phyloP scores from a whole-genome alignment of 1,140 invertebrate genomes.

The Linepithema humile region DNA sequence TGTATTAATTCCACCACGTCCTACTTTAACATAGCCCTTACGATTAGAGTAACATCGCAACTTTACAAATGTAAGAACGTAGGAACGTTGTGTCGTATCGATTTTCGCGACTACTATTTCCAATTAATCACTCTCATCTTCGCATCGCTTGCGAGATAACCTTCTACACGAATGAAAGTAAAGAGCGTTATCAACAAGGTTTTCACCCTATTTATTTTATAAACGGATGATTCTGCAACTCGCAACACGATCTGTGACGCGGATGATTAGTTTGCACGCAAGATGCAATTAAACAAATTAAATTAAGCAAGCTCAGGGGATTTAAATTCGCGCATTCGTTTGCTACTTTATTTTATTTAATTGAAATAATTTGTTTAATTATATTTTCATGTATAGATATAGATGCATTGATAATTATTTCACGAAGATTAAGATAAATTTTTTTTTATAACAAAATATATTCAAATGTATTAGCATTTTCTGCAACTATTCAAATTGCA shows the following conservation, averaged over 20 bases:
- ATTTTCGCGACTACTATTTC: slow-evolving; percentile 31
- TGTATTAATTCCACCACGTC: slow-evolving; percentile 23
- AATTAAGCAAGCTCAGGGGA: background rate
- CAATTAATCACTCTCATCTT: slow-evolving; percentile 40
- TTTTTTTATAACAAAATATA: too few relatives aligned
- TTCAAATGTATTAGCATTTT: too few relatives aligned
- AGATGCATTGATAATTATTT: background rate
- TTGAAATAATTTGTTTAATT: slow-evolving; percentile 1
- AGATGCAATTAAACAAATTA: slow-evolving; percentile 21
- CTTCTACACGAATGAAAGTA: background rate
- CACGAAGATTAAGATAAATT: background rate
- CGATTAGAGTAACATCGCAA: background rate
- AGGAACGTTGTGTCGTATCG: slow-evolving; percentile 14
- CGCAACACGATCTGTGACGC: background rate
- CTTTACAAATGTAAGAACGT: slow-evolving; percentile 22
- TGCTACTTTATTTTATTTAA: background rate
- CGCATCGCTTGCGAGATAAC: background rate
- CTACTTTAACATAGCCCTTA: slow-evolving; percentile 7
- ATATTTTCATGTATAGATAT: background rate
- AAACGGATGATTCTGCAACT: background rate
- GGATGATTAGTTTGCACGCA: background rate
- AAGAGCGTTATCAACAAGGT: background rate
- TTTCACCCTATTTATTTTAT: background rate
- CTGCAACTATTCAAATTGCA: too few relatives aligned
- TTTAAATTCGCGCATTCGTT: background rate